Percentiles rank a stretch among this genome's conserved stretches.
phyloP scores from a whole-genome alignment of 2,797 vertebrate genomes.

The Gallinago solitaria region DNA sequence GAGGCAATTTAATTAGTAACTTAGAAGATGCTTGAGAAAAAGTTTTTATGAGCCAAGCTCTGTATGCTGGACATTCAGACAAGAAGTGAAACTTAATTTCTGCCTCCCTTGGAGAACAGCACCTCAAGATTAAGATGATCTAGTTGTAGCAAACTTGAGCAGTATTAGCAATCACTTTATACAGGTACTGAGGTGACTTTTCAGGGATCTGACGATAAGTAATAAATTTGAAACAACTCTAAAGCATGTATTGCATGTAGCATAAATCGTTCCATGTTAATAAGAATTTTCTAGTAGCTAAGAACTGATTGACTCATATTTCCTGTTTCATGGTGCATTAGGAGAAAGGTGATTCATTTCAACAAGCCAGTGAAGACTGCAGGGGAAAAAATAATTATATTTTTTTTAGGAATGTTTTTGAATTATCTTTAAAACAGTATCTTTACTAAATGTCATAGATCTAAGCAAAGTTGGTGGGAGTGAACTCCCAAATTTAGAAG shows the following conservation, averaged over 20 bases:
- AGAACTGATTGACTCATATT: neutral
- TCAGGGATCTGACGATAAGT: neutral
- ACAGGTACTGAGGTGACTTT: neutral
- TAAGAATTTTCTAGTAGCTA: neutral
- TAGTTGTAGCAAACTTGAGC: neutral
- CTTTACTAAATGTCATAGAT: neutral
- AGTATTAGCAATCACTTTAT: neutral
- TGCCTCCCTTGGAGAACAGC: neutral
- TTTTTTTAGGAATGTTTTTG: neutral
- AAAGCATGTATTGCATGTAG: neutral
- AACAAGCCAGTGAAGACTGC: fast-evolving
- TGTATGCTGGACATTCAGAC: neutral
- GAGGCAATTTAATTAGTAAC: neutral
- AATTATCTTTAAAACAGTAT: neutral
- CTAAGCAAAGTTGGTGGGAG: neutral
- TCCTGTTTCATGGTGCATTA: neutral
- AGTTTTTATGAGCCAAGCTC: neutral
- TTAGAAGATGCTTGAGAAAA: neutral
- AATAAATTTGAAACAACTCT: neutral
- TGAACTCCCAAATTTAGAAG: neutral
- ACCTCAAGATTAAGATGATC: neutral
- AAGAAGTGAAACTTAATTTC: neutral
- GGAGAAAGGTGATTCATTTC: neutral
- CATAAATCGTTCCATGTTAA: neutral
- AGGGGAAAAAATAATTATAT: neutral